Evolutionary conservation across 2,113 vertebrate species (phyloP), one percentile per base, ranked within the genome.

Genomic region (Salminus brasiliensis): DNA sequence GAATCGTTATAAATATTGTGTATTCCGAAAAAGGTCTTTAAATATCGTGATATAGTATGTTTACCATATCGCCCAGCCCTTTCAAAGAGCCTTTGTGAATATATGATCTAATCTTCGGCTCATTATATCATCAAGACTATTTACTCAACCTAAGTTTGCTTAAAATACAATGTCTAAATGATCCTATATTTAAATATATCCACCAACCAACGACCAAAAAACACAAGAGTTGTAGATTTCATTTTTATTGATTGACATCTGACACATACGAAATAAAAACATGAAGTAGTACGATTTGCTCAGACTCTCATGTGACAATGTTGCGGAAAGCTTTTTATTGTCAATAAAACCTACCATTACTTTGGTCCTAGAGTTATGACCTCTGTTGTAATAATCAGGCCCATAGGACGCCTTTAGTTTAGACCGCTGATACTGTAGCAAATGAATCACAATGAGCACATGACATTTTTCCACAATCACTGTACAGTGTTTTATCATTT

Each of bases 251-350:
- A 45, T 81, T 80, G 68, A 84, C 25, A 80, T 90, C 63, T 79
- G 85, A 91, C 85, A 88, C 85, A 87, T 77, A 88, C 78, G 74
- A 74, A 74, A 78, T 83, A 84, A 85, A 74, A 82, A 82, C 78
- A 45, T 69, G 62, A 77, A 74, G 32, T 32, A 81, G 84, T 34
- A 84, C 63, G 66, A 80, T 66, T 78, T 43, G 62, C 66, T 63
- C 70, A 71, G 16, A 7, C 32, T 81, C 60, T 68, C 5, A 53
- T 79, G 78, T 79, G 59, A 72, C 43, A 72, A 29, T 55, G 80
- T 39, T 5, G 39, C 9, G 23, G 21, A 21, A 34, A 60, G 15
- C 36, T 30, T 47, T 23, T 10, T 5, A 29, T 62, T 80, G 39
- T 77, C 29, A 76, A 57, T 71, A 2, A 80, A 45, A 49, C 76